Evolutionary conservation across 2,113 vertebrate species (phyloP).

Genomic region (Ceratotherium simum): DNA sequence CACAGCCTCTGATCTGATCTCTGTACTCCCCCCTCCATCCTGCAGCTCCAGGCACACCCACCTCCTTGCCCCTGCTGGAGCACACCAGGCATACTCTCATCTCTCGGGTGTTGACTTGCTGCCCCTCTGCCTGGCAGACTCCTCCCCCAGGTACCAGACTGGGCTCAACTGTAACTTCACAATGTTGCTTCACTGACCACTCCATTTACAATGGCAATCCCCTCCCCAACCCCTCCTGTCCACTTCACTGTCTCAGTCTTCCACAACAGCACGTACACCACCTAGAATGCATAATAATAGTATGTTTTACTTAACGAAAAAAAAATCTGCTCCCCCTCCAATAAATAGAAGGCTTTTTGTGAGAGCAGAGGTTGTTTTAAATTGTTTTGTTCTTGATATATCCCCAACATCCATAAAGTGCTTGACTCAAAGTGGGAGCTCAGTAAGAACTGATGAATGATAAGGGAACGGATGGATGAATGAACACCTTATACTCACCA

Average conservation of each 20-base stretch:
- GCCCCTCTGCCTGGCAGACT: not conserved
- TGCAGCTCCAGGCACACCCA: not conserved
- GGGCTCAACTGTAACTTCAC: not conserved
- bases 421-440: not conserved
- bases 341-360: not conserved
- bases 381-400: not conserved
- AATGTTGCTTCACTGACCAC: not conserved
- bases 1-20: not conserved
- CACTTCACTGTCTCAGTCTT: not conserved
- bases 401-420: not conserved
- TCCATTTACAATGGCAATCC: not conserved
- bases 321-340: not conserved
- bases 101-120: not conserved
- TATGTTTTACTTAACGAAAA: not conserved
- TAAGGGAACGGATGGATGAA: not conserved
- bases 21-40: accelerated
- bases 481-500: not conserved
- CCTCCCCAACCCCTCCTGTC: not conserved
- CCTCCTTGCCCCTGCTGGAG: not conserved
- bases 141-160: not conserved
- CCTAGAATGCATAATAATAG: not conserved
- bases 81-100: too few relatives aligned
- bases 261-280: not conserved
- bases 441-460: not conserved
- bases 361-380: not conserved